These are phyloP conservation scores for Lepidotrigona ventralis DNA, from an alignment of 1,140 invertebrate genomes.

Conservation along the genomic window DNA sequence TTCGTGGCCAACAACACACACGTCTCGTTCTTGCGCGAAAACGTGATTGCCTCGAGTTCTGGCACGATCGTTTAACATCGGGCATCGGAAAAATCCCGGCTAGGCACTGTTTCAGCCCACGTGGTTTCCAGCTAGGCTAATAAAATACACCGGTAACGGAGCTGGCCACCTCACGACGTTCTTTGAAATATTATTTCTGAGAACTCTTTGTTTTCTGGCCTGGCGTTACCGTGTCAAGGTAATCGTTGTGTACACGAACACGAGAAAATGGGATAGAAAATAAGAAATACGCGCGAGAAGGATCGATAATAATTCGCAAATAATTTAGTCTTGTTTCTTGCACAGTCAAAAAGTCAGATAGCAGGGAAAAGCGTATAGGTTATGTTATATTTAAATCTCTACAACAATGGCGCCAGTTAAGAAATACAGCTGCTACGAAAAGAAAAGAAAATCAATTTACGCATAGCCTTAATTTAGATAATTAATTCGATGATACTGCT, in stretches of 20 bases:
- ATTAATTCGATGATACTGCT: too few relatives aligned
- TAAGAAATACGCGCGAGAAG: too few relatives aligned
- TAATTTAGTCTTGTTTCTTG: neutral
- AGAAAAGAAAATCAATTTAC: too few relatives aligned
- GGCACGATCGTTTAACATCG: constrained; percentile 14
- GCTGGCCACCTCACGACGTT: constrained; percentile 13
- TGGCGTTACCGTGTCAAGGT: neutral
- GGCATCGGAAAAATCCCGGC: neutral
- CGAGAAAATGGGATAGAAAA: neutral
- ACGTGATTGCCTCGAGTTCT: neutral
- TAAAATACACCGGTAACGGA: constrained; percentile 24
- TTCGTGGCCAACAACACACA: constrained; percentile 43
- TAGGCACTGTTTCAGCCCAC: constrained; percentile 23
- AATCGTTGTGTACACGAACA: neutral
- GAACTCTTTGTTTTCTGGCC: neutral
- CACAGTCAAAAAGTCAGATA: neutral
- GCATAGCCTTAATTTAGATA: too few relatives aligned
- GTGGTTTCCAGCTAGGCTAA: constrained; percentile 29
- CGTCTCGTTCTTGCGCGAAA: constrained; percentile 26
- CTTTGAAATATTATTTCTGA: constrained; percentile 23
- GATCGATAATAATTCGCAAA: neutral
- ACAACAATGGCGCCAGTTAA: too few relatives aligned
- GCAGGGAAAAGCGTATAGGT: too few relatives aligned
- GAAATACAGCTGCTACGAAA: too few relatives aligned
- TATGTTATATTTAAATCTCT: neutral